Base-by-base conservation (phyloP, 2,797 vertebrate genomes). In the Aeoliscus strigatus region DNA sequence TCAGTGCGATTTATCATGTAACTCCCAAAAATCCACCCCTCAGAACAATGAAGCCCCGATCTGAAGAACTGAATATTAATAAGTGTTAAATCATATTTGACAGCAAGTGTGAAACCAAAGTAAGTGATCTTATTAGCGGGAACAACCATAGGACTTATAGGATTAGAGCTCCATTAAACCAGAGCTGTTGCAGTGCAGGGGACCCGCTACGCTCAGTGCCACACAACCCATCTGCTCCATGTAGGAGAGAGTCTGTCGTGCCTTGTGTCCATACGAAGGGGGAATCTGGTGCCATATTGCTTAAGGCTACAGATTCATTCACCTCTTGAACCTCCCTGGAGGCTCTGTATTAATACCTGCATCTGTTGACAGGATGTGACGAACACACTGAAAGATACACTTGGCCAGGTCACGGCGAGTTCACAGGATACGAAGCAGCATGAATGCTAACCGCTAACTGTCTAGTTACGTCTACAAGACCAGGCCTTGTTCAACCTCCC, bases 221-320 rank as follows among this genome's bases (percentile, higher is more conserved):
- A 60, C 38, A 52, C 44, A 52, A 56, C 69, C 78, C 78, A 82
- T 82, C 74, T 85, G 80, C 53, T 84, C n/a, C 45, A 39, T 72
- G 54, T 27, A 40, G 42, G 25, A 52, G 27, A 64, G 35, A 52
- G 55, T 60, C 72, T 70, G 66, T 59, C 41, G 70, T 52, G 52
- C 51, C 53, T 48, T 64, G 66, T 73, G 51, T 51, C 54, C n/a
- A n/a, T 41, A 15, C 35, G 51, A 60, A 65, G 60, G 56, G 29
- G 36, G 56, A 69, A 65, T 75, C 59, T 73, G 80, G 47, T 67
- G 66, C 74, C 80, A 77, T 82, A 81, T 80, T 83, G 81, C 75
- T 76, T 71, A 61, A 74, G 70, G 77, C 64, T 59, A 75, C 55
- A 60, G 69, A 75, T 80, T 82, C 65, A 80, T 84, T 84, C 83